Evolutionary conservation across 2,113 vertebrate genomes (phyloP).

Genomic region (Silurus meridionalis): DNA sequence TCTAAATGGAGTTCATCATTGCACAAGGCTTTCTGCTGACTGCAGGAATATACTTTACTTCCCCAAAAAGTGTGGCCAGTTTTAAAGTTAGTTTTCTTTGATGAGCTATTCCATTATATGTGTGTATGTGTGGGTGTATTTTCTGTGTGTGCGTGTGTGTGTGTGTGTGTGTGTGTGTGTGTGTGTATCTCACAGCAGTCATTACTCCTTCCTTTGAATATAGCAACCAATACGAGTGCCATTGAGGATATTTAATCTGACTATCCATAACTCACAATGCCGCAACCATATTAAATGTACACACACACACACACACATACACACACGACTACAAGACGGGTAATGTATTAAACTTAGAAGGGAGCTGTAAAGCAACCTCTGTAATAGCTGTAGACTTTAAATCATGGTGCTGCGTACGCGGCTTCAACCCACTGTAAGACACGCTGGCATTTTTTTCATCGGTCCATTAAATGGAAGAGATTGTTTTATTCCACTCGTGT

Average conservation of each 20-base stretch:
- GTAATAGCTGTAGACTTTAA: slow-evolving; percentile 55
- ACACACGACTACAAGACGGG: slow-evolving; percentile 46
- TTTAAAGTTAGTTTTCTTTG: slow-evolving; percentile 66
- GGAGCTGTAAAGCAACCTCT: slow-evolving; percentile 51
- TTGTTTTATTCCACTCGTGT: slow-evolving; percentile 25
- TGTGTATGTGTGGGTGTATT: slow-evolving; percentile 9
- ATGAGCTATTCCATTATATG: slow-evolving; percentile 68
- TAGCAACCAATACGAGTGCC: slow-evolving; percentile 52
- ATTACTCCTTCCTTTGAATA: slow-evolving; percentile 28
- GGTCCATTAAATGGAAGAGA: slow-evolving; percentile 26
- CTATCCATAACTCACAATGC: slow-evolving; percentile 56
- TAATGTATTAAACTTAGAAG: slow-evolving; percentile 60
- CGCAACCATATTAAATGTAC: slow-evolving; percentile 27
- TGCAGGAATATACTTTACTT: slow-evolving; percentile 65
- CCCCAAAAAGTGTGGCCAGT: slow-evolving; percentile 59
- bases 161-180: slow-evolving; percentile 21
- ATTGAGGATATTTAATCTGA: slow-evolving; percentile 62
- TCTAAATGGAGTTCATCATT: slow-evolving; percentile 61
- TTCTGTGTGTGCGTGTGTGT: not conserved
- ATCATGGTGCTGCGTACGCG: slow-evolving; percentile 38
- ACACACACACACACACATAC: not conserved
- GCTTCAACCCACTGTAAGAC: slow-evolving; percentile 22
- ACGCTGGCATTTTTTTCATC: not conserved
- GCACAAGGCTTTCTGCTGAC: slow-evolving; percentile 69
- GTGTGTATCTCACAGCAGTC: slow-evolving; percentile 3